Conservation (phyloP, 1,140 invertebrate species). For the Medauroidea extradentata region DNA sequence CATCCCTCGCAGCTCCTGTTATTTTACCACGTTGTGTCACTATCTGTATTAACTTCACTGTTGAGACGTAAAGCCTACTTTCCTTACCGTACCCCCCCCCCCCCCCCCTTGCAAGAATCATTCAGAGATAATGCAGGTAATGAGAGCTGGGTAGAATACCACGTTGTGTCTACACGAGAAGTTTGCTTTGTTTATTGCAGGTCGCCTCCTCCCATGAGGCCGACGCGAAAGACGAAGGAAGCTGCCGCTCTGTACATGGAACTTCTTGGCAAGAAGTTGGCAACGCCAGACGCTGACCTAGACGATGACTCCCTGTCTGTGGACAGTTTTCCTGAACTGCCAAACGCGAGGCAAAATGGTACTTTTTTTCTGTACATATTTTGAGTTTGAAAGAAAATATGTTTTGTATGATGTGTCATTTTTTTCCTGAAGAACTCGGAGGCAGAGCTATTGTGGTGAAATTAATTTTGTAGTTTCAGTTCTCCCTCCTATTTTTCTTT, state of each 20-base stretch:
- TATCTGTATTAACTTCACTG: too few species aligned
- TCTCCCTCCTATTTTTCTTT: background rate
- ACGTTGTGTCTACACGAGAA: background rate
- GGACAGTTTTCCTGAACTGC: constrained; percentile 62
- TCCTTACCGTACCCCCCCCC: too few species aligned
- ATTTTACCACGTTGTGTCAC: too few species aligned
- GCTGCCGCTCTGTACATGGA: constrained; percentile 71
- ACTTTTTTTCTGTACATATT: background rate
- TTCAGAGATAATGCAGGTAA: too few species aligned
- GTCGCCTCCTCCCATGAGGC: constrained; percentile 40
- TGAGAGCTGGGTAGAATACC: background rate
- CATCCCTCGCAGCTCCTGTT: too few species aligned
- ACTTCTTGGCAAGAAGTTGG: constrained; percentile 62
- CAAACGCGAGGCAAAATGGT: constrained; percentile 54
- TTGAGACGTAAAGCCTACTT: too few species aligned
- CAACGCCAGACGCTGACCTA: constrained; percentile 49
- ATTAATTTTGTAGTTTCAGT: background rate
- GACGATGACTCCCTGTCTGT: constrained; percentile 59
- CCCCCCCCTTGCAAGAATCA: too few species aligned
- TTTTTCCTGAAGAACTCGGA: background rate
- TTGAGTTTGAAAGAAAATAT: background rate
- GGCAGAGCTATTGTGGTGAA: background rate
- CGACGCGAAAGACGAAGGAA: constrained; percentile 68
- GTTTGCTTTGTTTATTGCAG: background rate
- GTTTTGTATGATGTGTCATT: background rate